Evolutionary conservation across 2,113 vertebrate genomes (phyloP).

Genomic region (Brachyhypopomus occidentalis): DNA sequence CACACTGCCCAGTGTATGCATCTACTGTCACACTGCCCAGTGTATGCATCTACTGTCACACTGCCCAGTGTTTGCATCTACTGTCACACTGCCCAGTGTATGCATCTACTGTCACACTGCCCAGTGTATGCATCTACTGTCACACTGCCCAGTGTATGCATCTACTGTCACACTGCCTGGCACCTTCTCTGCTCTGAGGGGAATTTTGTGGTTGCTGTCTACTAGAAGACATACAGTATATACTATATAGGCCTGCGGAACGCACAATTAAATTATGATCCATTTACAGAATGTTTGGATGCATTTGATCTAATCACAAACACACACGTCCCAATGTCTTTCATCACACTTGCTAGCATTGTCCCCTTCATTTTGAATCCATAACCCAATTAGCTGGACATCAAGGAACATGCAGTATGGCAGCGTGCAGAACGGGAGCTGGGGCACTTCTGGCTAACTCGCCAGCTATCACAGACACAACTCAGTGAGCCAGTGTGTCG

Average conservation of each 20-base stretch:
- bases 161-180: neutral
- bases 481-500: slow-evolving; percentile 56
- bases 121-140: slow-evolving; percentile 31
- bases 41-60: slow-evolving; percentile 18
- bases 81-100: neutral
- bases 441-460: slow-evolving; percentile 44
- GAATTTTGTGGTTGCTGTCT: neutral
- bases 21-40: slow-evolving; percentile 69
- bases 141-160: slow-evolving; percentile 59
- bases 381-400: slow-evolving; percentile 7
- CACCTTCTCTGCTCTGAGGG: neutral
- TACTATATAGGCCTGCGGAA: no score
- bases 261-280: no score
- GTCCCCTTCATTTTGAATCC: neutral
- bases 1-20: neutral
- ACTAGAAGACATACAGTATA: neutral
- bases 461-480: slow-evolving; percentile 80
- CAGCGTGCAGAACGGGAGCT: slow-evolving; percentile 34
- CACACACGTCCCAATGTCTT: neutral
- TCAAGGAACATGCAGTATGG: slow-evolving; percentile 17
- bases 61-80: slow-evolving; percentile 57
- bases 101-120: no score
- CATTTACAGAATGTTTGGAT: no score
- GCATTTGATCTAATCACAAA: no score
- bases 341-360: neutral